Evolutionary conservation across 2,888 invertebrate species (phyloP).

Genomic region (Apomyelois bistriatella): DNA sequence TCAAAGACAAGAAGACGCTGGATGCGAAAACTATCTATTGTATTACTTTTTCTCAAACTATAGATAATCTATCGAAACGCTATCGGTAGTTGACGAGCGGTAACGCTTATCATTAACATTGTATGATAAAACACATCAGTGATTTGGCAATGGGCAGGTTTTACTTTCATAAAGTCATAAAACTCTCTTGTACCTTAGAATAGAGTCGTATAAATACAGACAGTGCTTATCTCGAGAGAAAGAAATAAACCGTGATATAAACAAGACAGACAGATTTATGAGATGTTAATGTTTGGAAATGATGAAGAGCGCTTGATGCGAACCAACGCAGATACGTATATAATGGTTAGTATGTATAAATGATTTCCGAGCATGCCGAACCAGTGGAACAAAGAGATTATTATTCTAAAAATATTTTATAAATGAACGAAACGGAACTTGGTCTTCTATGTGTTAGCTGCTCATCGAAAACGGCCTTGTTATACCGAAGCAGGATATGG

Average conservation of each 20-base stretch:
- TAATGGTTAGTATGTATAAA: background rate
- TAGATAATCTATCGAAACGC: too few relatives aligned
- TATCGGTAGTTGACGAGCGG: too few relatives aligned
- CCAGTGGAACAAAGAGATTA: background rate
- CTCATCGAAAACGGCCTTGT: background rate
- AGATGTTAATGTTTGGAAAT: constrained; percentile 3
- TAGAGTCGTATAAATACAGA: background rate
- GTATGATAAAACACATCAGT: too few relatives aligned
- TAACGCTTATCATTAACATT: too few relatives aligned
- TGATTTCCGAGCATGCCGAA: background rate
- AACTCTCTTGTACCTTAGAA: background rate
- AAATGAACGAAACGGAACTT: background rate
- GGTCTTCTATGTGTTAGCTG: background rate
- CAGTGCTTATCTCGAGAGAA: background rate
- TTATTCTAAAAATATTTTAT: background rate
- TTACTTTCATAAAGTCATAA: background rate
- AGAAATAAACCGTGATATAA: constrained; percentile 10
- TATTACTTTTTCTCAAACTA: too few relatives aligned
- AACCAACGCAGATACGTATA: background rate
- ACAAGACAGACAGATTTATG: constrained; percentile 11
- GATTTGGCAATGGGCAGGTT: too few relatives aligned
- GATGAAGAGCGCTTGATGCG: background rate
- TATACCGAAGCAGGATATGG: too few relatives aligned
- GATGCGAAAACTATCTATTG: too few relatives aligned
- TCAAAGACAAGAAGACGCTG: too few relatives aligned